Evolutionary conservation across 2,888 invertebrate species (phyloP).

Genomic region (Andricus curvator): DNA sequence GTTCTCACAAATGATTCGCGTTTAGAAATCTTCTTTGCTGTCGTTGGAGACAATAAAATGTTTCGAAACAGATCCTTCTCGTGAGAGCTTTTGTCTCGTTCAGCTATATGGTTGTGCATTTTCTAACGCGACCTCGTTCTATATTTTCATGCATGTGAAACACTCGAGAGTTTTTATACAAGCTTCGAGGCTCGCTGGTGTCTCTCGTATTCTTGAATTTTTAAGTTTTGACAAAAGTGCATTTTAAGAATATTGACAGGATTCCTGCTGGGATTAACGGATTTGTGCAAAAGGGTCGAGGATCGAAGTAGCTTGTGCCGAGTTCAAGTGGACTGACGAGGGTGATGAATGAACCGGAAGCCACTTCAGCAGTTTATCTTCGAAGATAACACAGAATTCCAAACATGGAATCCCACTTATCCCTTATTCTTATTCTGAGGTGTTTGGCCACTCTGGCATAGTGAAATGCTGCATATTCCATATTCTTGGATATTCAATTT

Average conservation of each 20-base stretch:
- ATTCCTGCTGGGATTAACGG: background rate
- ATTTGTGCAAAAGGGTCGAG: background rate
- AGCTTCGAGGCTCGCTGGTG: background rate
- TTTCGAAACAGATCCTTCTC: slow-evolving; percentile 31
- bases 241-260: background rate
- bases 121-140: slow-evolving; percentile 36
- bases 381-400: slow-evolving; percentile 30
- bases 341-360: slow-evolving; percentile 36
- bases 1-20: slow-evolving; percentile 5
- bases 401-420: slow-evolving; percentile 33
- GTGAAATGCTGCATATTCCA: background rate
- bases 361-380: slow-evolving; percentile 31
- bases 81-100: slow-evolving; percentile 32
- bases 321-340: slow-evolving; percentile 24
- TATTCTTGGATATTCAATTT: background rate
- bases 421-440: slow-evolving; percentile 12
- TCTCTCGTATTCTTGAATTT: background rate
- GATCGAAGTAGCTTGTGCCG: slow-evolving; percentile 8
- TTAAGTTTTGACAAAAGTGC: background rate
- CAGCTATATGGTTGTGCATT: slow-evolving; percentile 34
- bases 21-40: slow-evolving; percentile 25
- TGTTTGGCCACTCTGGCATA: slow-evolving; percentile 3
- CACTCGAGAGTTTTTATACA: slow-evolving; percentile 12
- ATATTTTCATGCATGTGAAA: slow-evolving; percentile 19
- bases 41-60: slow-evolving; percentile 27